These are phyloP conservation scores for Etheostoma nigrum DNA, from an alignment of 2,797 vertebrate species.

Conservation along the genomic window DNA sequence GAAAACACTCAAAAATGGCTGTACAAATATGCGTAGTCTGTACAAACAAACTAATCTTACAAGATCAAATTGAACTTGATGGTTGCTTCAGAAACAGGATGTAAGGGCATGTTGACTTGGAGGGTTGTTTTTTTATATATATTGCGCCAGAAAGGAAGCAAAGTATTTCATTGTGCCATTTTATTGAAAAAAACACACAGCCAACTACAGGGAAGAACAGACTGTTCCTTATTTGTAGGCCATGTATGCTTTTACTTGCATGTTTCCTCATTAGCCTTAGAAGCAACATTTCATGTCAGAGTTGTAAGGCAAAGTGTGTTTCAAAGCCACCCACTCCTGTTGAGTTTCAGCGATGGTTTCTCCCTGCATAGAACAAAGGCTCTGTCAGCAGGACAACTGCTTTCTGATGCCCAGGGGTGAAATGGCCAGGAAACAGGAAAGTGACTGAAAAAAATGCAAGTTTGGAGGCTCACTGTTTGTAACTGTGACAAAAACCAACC, in stretches of 20 bases:
- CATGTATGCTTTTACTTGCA: conserved; percentile 17
- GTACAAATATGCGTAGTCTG: neutral
- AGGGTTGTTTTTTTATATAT: neutral
- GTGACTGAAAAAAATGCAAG: conserved; percentile 54
- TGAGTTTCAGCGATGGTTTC: conserved; percentile 50
- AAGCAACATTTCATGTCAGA: conserved; percentile 33
- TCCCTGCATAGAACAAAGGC: conserved; percentile 62
- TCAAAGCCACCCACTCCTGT: conserved; percentile 44
- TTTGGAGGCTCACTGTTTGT: conserved; percentile 60
- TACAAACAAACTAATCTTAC: neutral
- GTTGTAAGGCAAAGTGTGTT: conserved; percentile 46
- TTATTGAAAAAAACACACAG: neutral
- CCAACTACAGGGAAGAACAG: neutral
- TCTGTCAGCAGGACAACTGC: conserved; percentile 66
- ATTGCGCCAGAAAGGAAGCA: neutral
- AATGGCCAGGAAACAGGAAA: conserved; percentile 74
- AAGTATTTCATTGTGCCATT: conserved; percentile 26
- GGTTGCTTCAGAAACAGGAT: conserved; percentile 28
- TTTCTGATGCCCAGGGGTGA: conserved; percentile 56
- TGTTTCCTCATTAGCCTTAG: conserved; percentile 29
- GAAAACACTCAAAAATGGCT: too few species aligned
- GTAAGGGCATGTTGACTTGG: neutral
- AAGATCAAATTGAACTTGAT: neutral
- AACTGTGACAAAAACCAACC: conserved; percentile 66
- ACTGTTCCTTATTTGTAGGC: conserved; percentile 28